Percentiles rank a stretch among this genome's conserved stretches.
Evolutionary conservation across 2,888 invertebrate genomes (phyloP).

Genomic region (Acheta domesticus): DNA sequence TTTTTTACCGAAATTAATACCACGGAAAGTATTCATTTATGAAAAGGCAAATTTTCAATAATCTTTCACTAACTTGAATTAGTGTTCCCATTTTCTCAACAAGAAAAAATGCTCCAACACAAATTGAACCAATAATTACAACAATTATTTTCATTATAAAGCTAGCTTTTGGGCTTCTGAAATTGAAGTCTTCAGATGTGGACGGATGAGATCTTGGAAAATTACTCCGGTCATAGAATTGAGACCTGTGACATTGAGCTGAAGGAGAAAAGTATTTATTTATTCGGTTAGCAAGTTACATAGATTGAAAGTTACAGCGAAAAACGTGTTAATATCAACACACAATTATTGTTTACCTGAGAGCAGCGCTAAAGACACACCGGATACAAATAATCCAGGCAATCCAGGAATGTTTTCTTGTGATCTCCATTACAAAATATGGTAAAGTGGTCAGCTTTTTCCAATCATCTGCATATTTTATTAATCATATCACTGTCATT

Average conservation of each 20-base stretch:
- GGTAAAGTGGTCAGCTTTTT: conserved; percentile 75
- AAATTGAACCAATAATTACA: conserved; percentile 59
- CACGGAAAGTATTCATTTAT: conserved; percentile 19
- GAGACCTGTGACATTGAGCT: conserved; percentile 74
- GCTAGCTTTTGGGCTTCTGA: conserved; percentile 63
- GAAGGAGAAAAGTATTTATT: conserved; percentile 19
- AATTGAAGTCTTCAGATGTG: conserved; percentile 60
- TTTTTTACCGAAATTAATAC: background rate
- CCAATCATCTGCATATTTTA: conserved; percentile 52
- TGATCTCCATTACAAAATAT: conserved; percentile 77
- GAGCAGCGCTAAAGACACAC: conserved; percentile 83
- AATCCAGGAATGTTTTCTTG: conserved; percentile 70
- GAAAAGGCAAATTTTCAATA: background rate
- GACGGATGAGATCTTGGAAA: conserved; percentile 72
- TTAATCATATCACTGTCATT: background rate
- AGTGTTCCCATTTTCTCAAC: conserved; percentile 69
- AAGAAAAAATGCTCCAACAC: conserved; percentile 65
- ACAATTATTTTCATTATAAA: conserved; percentile 69
- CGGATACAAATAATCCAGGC: conserved; percentile 80
- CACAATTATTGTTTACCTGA: conserved; percentile 56
- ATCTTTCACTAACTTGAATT: conserved; percentile 50
- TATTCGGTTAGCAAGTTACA: background rate
- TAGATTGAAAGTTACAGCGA: no score
- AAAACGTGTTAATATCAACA: no score
- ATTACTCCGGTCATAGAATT: conserved; percentile 80